Evolutionary conservation across 2,797 vertebrate species (phyloP).

Genomic region (Zenarchopterus dispar): DNA sequence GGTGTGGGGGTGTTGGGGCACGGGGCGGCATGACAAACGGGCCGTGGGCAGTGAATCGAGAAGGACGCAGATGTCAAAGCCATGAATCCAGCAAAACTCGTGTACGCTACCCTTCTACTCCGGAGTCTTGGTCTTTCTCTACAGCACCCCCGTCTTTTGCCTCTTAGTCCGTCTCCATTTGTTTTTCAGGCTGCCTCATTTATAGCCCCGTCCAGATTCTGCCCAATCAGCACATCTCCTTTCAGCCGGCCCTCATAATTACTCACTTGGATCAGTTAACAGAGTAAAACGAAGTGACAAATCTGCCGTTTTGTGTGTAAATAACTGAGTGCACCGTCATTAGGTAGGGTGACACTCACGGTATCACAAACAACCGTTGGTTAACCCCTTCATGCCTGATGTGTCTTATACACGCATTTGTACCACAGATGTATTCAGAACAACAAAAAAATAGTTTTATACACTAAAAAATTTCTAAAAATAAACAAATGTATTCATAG

Average conservation of each 20-base stretch:
- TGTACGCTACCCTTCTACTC: conserved; percentile 21
- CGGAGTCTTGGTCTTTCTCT: conserved; percentile 20
- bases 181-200: conserved; percentile 27
- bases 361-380: conserved; percentile 56
- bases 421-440: too few relatives aligned
- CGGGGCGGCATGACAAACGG: conserved; percentile 84
- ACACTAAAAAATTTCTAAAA: too few relatives aligned
- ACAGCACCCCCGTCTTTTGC: conserved; percentile 3
- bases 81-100: conserved; percentile 84
- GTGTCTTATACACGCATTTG: too few relatives aligned
- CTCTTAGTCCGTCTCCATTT: conserved; percentile 34
- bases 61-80: conserved; percentile 98
- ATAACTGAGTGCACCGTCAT: conserved; percentile 39
- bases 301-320: conserved; percentile 51
- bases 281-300: conserved; percentile 70
- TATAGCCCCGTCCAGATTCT: conserved; percentile 61
- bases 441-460: too few relatives aligned
- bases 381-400: conserved; percentile 2
- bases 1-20: not conserved
- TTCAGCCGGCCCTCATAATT: conserved; percentile 80
- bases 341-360: conserved; percentile 60
- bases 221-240: conserved; percentile 83
- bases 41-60: conserved; percentile 90
- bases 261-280: conserved; percentile 78
- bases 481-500: too few relatives aligned